These are phyloP conservation scores for Phasia obesa DNA, from an alignment of 2,888 invertebrate species.

Conservation along the genomic window DNA sequence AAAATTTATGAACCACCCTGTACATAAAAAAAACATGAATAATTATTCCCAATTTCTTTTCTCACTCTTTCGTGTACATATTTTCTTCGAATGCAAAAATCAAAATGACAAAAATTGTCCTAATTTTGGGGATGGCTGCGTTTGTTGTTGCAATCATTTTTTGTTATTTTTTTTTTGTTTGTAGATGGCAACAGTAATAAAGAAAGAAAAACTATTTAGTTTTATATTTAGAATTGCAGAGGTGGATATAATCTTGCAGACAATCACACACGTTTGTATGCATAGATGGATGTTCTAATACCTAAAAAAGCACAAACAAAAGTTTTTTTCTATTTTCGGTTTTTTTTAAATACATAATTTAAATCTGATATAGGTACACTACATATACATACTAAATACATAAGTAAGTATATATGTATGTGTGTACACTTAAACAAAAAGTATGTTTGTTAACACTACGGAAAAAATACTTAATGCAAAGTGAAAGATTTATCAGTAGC, in stretches of 20 bases:
- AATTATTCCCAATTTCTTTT: no score
- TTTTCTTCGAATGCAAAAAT: not conserved
- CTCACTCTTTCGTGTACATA: not conserved
- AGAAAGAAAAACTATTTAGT: conserved; percentile 35
- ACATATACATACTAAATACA: not conserved
- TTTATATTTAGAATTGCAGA: conserved; percentile 48
- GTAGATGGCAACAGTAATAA: conserved; percentile 28
- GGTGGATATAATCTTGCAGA: conserved; percentile 38
- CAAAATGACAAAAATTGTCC: conserved; percentile 27
- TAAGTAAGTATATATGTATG: no score
- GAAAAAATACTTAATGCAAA: not conserved
- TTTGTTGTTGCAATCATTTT: conserved; percentile 24
- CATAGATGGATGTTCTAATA: not conserved
- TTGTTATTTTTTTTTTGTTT: no score
- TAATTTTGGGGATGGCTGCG: not conserved
- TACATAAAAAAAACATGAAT: no score
- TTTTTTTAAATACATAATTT: conserved; percentile 11
- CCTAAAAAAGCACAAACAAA: conserved; percentile 1
- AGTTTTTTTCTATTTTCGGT: conserved; percentile 26
- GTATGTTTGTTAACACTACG: not conserved
- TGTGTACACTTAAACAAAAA: not conserved
- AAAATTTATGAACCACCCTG: no score
- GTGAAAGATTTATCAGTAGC: no score
- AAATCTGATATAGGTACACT: not conserved
- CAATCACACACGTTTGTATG: conserved; percentile 10